A percentile compares a stretch with the other conserved stretches of the same genome.
Evolutionary conservation across 2,113 vertebrate genomes (phyloP).

Genomic region (Menura novaehollandiae): DNA sequence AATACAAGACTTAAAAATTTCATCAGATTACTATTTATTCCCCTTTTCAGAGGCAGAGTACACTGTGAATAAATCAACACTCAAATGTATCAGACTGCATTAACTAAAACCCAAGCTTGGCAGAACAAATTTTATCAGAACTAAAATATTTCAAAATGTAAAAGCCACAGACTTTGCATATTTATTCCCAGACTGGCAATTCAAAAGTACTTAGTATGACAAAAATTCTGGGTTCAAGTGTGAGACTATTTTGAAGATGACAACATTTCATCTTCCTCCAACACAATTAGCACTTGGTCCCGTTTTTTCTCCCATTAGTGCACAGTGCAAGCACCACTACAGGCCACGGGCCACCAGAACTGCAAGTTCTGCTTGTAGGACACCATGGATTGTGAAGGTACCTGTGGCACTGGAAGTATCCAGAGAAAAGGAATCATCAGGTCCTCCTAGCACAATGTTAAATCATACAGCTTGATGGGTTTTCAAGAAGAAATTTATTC

Average conservation of each 20-base stretch:
- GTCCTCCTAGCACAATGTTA: not conserved
- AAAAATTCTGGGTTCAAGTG: not conserved
- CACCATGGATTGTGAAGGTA: accelerated
- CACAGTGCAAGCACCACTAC: not conserved
- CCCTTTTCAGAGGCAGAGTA: conserved; percentile 30
- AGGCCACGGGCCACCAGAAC: accelerated
- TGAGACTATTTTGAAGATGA: not conserved
- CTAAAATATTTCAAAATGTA: not conserved
- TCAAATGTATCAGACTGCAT: not conserved
- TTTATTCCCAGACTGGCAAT: not conserved
- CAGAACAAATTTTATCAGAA: conserved; percentile 16
- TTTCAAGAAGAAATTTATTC: not conserved
- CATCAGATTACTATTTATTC: conserved; percentile 57
- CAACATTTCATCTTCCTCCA: not conserved
- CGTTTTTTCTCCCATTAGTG: accelerated
- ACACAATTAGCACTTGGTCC: not conserved
- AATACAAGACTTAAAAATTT: conserved; percentile 59
- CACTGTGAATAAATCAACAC: conserved; percentile 34
- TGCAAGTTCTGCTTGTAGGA: not conserved
- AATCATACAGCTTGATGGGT: accelerated
- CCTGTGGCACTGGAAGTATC: not conserved
- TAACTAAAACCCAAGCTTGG: conserved; percentile 12
- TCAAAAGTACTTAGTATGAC: not conserved
- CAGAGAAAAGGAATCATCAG: not conserved
- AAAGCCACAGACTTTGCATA: not conserved